A percentile compares a stretch with the other conserved stretches of the same genome.
Conservation (phyloP, 2,113 vertebrate species). For the Sprattus sprattus region DNA sequence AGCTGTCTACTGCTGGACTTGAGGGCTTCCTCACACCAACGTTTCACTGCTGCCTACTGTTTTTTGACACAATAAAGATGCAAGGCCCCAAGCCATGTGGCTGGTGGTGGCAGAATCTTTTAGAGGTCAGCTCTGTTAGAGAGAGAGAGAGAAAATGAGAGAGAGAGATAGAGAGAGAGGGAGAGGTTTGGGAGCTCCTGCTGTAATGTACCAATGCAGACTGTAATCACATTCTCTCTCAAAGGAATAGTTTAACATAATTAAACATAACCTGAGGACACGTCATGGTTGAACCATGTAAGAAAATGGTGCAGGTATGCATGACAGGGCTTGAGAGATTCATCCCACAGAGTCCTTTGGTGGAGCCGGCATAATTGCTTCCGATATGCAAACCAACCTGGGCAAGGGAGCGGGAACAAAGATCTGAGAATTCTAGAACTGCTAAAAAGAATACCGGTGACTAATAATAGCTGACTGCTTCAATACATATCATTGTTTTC, state of each 20-base stretch:
- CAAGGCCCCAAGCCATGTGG: background rate
- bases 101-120: background rate
- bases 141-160: background rate
- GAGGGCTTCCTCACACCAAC: conserved; percentile 16
- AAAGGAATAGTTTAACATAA: background rate
- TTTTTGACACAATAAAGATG: background rate
- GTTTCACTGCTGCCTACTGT: conserved; percentile 6
- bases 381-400: background rate
- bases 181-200: background rate
- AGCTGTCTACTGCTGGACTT: background rate
- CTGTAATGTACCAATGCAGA: background rate
- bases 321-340: background rate
- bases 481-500: background rate
- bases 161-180: background rate
- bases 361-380: background rate
- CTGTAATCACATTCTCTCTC: background rate
- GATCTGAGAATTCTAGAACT: background rate
- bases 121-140: background rate
- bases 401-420: background rate
- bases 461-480: background rate
- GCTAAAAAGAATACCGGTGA: background rate
- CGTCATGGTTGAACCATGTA: background rate
- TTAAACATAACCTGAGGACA: background rate
- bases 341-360: background rate
- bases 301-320: background rate